Evolutionary conservation across 2,888 invertebrate species (phyloP).

Genomic region (Dicranocentrus wangi): DNA sequence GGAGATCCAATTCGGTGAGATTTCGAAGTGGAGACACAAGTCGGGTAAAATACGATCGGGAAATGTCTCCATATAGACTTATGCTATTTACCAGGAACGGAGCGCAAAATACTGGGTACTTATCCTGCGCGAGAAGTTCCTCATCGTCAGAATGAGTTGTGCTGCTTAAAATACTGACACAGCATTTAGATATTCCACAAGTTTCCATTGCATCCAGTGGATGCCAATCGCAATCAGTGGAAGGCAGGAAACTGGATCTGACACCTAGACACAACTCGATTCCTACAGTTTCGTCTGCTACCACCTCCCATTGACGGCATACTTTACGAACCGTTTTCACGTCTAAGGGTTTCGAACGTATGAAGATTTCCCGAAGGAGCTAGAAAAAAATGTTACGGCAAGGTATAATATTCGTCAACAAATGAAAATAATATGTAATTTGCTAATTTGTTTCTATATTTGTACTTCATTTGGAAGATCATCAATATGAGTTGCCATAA

Average conservation of each 20-base stretch:
- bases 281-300: constrained; percentile 46
- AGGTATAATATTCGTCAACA: background rate
- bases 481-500: constrained; percentile 34
- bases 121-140: constrained; percentile 8
- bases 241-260: constrained; percentile 22
- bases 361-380: constrained; percentile 47
- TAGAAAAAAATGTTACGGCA: background rate
- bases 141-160: constrained; percentile 13
- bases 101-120: constrained; percentile 37
- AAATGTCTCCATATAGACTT: constrained; percentile 39
- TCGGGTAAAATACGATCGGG: constrained; percentile 24
- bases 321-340: constrained; percentile 29
- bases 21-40: constrained; percentile 34
- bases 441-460: background rate
- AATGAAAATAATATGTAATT: no score
- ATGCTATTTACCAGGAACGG: constrained; percentile 28
- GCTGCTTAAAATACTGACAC: constrained; percentile 22
- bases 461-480: constrained; percentile 52
- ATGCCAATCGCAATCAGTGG: constrained; percentile 41
- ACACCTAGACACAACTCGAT: constrained; percentile 31
- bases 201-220: constrained; percentile 44
- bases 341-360: background rate
- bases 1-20: constrained; percentile 34
- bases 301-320: constrained; percentile 17
- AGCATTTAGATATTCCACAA: constrained; percentile 44